phyloP scores from a whole-genome alignment of 2,797 vertebrate species.

The Tamandua tetradactyla region DNA sequence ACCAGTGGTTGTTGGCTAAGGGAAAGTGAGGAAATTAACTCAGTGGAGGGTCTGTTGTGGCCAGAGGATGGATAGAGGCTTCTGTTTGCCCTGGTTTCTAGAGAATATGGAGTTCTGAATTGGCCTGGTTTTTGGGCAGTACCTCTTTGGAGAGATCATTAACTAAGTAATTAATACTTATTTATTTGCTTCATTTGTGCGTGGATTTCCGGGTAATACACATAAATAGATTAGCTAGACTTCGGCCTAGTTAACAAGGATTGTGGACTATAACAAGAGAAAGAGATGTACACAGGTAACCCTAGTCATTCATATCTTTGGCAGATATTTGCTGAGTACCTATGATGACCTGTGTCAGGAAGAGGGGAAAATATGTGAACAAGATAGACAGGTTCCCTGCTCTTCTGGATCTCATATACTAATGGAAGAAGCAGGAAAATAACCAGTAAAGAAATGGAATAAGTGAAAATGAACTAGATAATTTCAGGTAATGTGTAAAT shows the following conservation, averaged over 20 bases:
- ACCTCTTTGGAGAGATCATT: constrained; percentile 53
- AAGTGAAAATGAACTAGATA: not conserved
- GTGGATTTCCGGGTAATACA: constrained; percentile 51
- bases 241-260: constrained; percentile 47
- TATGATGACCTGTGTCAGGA: not conserved
- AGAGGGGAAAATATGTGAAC: not conserved
- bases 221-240: constrained; percentile 44
- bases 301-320: not conserved
- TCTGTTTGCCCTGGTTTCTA: constrained; percentile 35
- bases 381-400: not conserved
- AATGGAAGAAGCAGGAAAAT: not conserved
- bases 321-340: not conserved
- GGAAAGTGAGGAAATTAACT: constrained; percentile 49
- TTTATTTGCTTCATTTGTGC: constrained; percentile 59
- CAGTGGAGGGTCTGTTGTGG: not conserved
- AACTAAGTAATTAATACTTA: constrained; percentile 56
- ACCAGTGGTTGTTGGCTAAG: constrained; percentile 1
- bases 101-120: constrained; percentile 43
- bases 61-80: constrained; percentile 23
- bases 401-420: not conserved
- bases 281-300: not conserved
- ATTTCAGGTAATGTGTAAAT: constrained; percentile 48
- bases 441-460: not conserved
- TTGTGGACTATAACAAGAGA: constrained; percentile 55
- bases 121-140: constrained; percentile 46